Base-by-base conservation (phyloP, 2,113 vertebrate species). In the Edolisoma coerulescens region DNA sequence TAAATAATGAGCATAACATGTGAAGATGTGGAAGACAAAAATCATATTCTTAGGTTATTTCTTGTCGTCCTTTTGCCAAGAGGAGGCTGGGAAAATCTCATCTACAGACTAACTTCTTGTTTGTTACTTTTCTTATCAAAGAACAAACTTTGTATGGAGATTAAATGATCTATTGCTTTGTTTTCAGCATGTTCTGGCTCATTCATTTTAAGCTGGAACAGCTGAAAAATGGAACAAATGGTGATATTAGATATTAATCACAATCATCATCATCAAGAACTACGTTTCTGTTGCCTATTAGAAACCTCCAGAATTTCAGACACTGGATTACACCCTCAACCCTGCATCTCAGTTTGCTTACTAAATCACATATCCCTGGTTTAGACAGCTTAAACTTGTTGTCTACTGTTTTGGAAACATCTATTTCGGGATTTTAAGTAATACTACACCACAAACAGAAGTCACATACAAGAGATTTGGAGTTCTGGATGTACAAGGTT, bases 401-500 rank as follows among this genome's bases (percentile, higher is more conserved):
- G 20, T 19, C 30, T 56, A 21, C 4, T 10, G 3, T 17, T 69
- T 54, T 24, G 30, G 30, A 79, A 82, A 78, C 3, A 23, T 6
- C 8, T 39, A 1, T 42, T 63, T 61, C 5, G 11, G 8, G 16
- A 71, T 63, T 79, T 85, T 50, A 91, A 71, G 20, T 42, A 90
- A 42, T 18, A 71, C 10, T 45, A 50, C 23, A 60, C 26, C 39
- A 73, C 17, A 65, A 75, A 30, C 10, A 59, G 45, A 84, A 85
- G 19, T 65, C 8, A 65, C 8, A 76, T 7, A 27, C 7, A 49
- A 69, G 9, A 65, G 8, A 37, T 84, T 61, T 87, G 33, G 24
- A 3, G 1, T 26, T 56, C 23, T 42, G 4, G 26, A 50, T 2
- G 3, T 11, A 42, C 2, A n/a, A 7, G 2, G 2, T 39, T 59